Percentiles rank a stretch among this genome's conserved stretches.
These are phyloP conservation scores for Lipophrys pholis DNA, from an alignment of 2,113 vertebrate genomes.

Conservation along the genomic window DNA sequence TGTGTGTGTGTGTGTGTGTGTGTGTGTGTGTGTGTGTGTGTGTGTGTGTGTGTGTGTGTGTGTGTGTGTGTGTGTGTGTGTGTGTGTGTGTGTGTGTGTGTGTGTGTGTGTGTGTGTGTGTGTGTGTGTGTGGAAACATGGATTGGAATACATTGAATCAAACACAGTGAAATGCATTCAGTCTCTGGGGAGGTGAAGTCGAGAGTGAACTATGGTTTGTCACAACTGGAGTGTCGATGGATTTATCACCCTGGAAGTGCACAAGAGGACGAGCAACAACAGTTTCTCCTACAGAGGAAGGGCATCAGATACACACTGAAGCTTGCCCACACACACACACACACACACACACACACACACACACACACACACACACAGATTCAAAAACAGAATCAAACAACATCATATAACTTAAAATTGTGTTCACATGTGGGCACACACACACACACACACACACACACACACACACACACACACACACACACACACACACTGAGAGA, in stretches of 20 bases:
- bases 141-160: no score
- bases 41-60: no score
- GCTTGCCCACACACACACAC: no score
- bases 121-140: no score
- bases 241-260: slow-evolving; percentile 67
- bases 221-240: slow-evolving; percentile 45
- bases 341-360: no score
- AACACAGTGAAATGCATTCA: neutral
- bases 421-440: slow-evolving; percentile 19
- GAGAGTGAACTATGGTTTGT: slow-evolving; percentile 68
- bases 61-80: no score
- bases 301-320: slow-evolving; percentile 43
- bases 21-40: no score
- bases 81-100: no score
- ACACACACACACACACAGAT: neutral
- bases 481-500: slow-evolving; percentile 39
- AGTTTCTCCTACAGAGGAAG: slow-evolving; percentile 42
- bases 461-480: slow-evolving; percentile 1
- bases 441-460: neutral
- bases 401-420: slow-evolving; percentile 42
- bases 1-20: no score
- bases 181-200: slow-evolving; percentile 36
- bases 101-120: no score
- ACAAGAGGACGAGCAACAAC: slow-evolving; percentile 36
- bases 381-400: slow-evolving; percentile 20